Base-by-base conservation (phyloP, 2,113 vertebrate species). In the Aspidoscelis tigris region DNA sequence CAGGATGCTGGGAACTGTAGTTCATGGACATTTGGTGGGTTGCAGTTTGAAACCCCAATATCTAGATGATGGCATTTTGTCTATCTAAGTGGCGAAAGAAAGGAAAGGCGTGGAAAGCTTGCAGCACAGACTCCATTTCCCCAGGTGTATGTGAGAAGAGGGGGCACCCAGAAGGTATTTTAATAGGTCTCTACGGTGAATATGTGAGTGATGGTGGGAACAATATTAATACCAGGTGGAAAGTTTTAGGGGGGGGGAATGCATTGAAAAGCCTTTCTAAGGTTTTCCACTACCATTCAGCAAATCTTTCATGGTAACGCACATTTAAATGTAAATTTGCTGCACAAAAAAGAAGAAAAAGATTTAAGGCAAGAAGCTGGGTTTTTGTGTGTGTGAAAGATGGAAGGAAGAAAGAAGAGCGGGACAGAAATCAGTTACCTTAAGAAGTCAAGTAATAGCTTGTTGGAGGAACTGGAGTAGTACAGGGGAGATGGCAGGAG, bases 221-320 rank as follows among this genome's bases (percentile, higher is more conserved):
- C 71, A 93, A 95, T 95, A 96, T 96, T 95, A 92, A 96, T 96
- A 95, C 89, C 39, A 93, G 90, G 93, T 91, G 91, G 91, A 94
- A 94, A 93, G 91, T 90, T 93, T 92, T 95, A 94, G 94, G 95
- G 95, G 8, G 95, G 95, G 95, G 8, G 95, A 96, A 96, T 94
- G 93, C 88, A 95, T 95, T 96, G 92, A 91, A 91, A 93, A 93
- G 85, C 24, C 44, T 70, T 61, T 26, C 53, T 72, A 69, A 41
- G 1, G 70, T 87, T 90, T 87, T 91, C 76, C 1, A 3, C 85
- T 88, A 88, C 88, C 90, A 91, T 94, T 93, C 93, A 92, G 94
- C 85, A 95, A 93, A 93, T 85, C 85, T 92, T 75, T 89, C 87
- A 73, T 82, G 87, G 83, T 91, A 92, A 93, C 89, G 89, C 85